Conservation (phyloP, 2,888 invertebrate species). For the Itoplectis maculator region DNA sequence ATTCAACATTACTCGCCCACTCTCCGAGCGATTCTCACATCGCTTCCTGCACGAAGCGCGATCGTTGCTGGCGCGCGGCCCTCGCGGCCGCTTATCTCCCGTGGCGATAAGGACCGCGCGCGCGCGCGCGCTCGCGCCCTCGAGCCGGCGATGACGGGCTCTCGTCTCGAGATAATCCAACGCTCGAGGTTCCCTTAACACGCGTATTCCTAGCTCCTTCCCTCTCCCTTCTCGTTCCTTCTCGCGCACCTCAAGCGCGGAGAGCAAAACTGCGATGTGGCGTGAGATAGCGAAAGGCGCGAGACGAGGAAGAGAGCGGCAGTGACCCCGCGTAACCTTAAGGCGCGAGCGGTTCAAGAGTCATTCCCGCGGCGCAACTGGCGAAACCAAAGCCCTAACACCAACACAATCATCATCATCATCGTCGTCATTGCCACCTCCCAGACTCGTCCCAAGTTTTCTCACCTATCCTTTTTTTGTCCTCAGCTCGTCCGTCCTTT, state of each 20-base stretch:
- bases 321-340: conserved; percentile 73
- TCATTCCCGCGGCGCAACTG: conserved; percentile 30
- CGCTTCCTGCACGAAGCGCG: conserved; percentile 63
- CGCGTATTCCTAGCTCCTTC: conserved; percentile 25
- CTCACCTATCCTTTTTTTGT: conserved; percentile 9
- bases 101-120: conserved; percentile 46
- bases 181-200: conserved; percentile 22
- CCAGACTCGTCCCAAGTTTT: background rate
- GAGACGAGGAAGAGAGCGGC: conserved; percentile 55
- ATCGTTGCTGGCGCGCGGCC: conserved; percentile 48
- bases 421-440: too few relatives aligned
- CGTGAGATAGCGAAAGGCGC: conserved; percentile 65
- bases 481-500: background rate
- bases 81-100: conserved; percentile 58
- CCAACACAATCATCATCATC: too few relatives aligned
- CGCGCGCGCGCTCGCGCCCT: too few relatives aligned
- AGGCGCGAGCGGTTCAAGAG: conserved; percentile 68
- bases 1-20: conserved; percentile 54
- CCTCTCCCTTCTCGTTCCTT: conserved; percentile 35
- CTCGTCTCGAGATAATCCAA: conserved; percentile 63
- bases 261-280: conserved; percentile 64
- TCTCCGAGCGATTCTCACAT: conserved; percentile 43
- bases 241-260: conserved; percentile 20
- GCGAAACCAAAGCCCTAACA: conserved; percentile 23
- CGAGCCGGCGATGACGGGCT: conserved; percentile 60